Evolutionary conservation across 2,888 invertebrate genomes (phyloP).

Genomic region (Drosophila stalkeri): DNA sequence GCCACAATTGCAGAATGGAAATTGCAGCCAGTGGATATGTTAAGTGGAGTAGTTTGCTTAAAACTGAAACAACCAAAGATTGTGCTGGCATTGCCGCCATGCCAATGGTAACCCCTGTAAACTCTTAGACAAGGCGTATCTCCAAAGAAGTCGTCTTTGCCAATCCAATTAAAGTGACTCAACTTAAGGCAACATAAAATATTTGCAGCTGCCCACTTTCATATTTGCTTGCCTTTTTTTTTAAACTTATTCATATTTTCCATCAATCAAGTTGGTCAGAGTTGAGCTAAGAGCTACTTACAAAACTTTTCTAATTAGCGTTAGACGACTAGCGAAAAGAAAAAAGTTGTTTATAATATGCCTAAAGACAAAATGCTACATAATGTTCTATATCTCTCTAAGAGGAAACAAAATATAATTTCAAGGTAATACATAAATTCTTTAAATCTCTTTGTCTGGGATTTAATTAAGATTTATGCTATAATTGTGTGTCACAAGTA

Average conservation of each 20-base stretch:
- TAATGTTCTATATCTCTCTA: background rate
- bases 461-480: conserved; percentile 40
- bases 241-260: conserved; percentile 19
- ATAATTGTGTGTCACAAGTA: conserved; percentile 32
- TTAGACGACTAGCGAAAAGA: background rate
- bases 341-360: conserved; percentile 22
- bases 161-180: conserved; percentile 5
- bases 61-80: conserved; percentile 16
- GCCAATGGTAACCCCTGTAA: background rate
- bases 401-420: conserved; percentile 1
- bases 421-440: conserved; percentile 15
- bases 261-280: conserved; percentile 47
- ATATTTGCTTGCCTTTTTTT: conserved; percentile 1
- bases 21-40: conserved; percentile 55
- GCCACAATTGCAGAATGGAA: conserved; percentile 32
- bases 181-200: background rate
- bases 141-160: background rate
- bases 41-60: conserved; percentile 31
- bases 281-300: conserved; percentile 24
- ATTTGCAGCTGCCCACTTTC: conserved; percentile 36
- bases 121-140: conserved; percentile 7
- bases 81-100: background rate
- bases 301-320: conserved; percentile 56
- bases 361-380: conserved; percentile 3
- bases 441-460: conserved; percentile 23